Percentiles rank a stretch among this genome's conserved stretches.
These are phyloP conservation scores for Saccostrea echinata DNA, from an alignment of 1,140 invertebrate genomes.

Conservation along the genomic window DNA sequence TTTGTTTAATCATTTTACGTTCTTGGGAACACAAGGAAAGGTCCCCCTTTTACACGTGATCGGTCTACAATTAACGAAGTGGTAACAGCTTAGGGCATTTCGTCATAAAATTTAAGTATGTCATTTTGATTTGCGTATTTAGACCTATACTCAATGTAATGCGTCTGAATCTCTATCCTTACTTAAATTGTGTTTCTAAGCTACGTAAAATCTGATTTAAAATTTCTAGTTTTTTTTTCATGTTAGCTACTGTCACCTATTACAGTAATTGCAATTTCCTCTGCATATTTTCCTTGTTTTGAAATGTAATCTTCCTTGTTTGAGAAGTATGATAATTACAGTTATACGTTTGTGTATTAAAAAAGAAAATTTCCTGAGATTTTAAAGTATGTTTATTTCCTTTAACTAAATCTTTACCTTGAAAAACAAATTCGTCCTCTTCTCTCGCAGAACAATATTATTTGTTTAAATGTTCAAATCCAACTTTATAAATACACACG, in stretches of 20 bases:
- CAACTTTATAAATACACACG: no score
- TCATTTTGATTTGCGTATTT: background rate
- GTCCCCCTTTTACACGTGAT: background rate
- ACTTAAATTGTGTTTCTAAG: background rate
- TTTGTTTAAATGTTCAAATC: no score
- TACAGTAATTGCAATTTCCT: background rate
- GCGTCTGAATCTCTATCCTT: background rate
- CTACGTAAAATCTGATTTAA: background rate
- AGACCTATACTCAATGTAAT: background rate
- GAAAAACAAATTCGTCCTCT: no score
- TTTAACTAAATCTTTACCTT: no score
- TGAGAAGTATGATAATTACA: no score
- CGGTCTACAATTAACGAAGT: no score
- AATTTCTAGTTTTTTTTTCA: background rate
- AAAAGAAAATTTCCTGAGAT: no score
- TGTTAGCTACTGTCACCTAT: background rate
- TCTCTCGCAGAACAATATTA: no score
- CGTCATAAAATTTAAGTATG: background rate
- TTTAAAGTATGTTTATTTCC: no score
- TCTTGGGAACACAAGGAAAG: background rate
- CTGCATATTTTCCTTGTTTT: background rate
- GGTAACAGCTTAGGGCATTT: background rate
- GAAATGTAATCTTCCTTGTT: no score
- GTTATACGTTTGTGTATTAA: no score
- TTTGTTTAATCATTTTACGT: no score